Evolutionary conservation across 2,888 invertebrate genomes (phyloP), one percentile per base, ranked within the genome.

Genomic region (Rutpela maculata): DNA sequence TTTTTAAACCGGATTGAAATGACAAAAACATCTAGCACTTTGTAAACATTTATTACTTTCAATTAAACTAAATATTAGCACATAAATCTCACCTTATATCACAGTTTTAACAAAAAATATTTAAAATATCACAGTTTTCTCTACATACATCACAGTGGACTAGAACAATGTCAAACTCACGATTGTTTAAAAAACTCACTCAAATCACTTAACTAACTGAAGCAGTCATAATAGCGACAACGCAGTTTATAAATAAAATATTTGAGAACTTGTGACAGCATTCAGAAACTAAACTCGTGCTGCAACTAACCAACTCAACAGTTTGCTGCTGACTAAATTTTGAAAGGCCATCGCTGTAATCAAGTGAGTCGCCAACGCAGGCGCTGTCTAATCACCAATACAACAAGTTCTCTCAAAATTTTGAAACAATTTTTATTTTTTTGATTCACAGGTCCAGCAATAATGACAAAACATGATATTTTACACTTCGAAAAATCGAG

Each of bases 261-360:
- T 50, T 15, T 63, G 63, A 31, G 71, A 63, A 63, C 55, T 63
- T 31, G 62, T 63, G n/a, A 38, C 72, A 55, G 31, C 63, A 59
- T 55, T 17, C 17, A 26, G 43, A 38, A 50, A 57, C 57, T 4
- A 60, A 10, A 35, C 67, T 55, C 43, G 62, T 15, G 26, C 62
- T 55, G 43, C 72, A 50, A 62, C 63, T 63, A 17, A 50, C n/a
- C 55, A 38, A 11, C 50, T 72, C 62, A 50, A 55, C 72, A 72
- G 55, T 72, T 72, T 50, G 55, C 55, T 63, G 72, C 62, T 59
- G 75, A 75, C 67, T 75, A 56, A 75, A 72, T 79, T 81, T 81
- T 80, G 80, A 81, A 81, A 80, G 78, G 78, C 76, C 80, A 60
- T 59, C 71, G 18, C 69, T 76, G 74, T 77, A 77, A 80, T 77